Conservation (phyloP, 2,888 invertebrate genomes). For the Dendrolimus houi region DNA sequence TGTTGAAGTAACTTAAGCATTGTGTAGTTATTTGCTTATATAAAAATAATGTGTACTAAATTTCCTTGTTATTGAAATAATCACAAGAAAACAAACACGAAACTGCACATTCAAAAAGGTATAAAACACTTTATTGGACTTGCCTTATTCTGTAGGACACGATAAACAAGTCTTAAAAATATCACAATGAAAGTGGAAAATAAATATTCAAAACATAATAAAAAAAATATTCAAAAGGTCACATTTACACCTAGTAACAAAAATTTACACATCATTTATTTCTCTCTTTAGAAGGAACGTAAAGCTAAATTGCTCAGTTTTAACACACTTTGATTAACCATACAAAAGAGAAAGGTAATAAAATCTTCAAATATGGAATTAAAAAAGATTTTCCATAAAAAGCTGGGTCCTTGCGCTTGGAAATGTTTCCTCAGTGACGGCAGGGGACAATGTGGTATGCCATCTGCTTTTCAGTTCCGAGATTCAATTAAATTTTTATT, state of each 20-base stretch:
- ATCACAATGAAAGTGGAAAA: too few relatives aligned
- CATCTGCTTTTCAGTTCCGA: conserved; percentile 57
- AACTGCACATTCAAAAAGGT: too few relatives aligned
- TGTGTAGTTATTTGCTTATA: too few relatives aligned
- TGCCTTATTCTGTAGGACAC: too few relatives aligned
- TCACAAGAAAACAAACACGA: too few relatives aligned
- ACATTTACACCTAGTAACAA: not conserved
- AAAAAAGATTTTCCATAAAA: not conserved
- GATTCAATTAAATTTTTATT: conserved; percentile 76
- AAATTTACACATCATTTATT: not conserved
- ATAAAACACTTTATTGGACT: too few relatives aligned
- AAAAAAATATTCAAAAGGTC: not conserved
- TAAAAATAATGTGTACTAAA: too few relatives aligned
- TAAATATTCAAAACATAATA: too few relatives aligned
- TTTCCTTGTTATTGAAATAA: too few relatives aligned
- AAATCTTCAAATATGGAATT: conserved; percentile 7
- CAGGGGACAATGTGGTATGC: conserved; percentile 44
- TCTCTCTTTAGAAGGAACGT: not conserved
- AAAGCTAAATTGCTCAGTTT: conserved; percentile 9
- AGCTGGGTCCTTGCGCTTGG: not conserved
- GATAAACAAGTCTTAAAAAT: too few relatives aligned
- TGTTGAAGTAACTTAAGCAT: too few relatives aligned
- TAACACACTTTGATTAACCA: conserved; percentile 23
- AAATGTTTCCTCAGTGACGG: conserved; percentile 12
- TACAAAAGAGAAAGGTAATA: conserved; percentile 19